A percentile compares a stretch with the other conserved stretches of the same genome.
These are phyloP conservation scores for Petrocephalus schoutedeni DNA, from an alignment of 2,797 vertebrate species.

Conservation along the genomic window DNA sequence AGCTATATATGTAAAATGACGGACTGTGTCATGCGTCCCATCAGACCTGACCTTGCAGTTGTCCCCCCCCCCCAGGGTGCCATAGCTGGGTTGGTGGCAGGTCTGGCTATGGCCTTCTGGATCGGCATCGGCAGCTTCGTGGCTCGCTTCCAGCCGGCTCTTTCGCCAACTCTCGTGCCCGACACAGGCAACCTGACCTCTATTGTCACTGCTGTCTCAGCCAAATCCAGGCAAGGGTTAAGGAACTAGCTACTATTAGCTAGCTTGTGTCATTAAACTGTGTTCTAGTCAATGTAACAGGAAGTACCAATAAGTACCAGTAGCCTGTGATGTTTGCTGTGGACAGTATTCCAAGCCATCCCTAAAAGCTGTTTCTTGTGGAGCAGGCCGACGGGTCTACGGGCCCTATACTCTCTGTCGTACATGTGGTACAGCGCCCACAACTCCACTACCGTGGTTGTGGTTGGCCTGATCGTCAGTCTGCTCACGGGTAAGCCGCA, in stretches of 20 bases:
- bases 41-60: background rate
- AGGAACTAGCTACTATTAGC: background rate
- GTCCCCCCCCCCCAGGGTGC: conserved; percentile 69
- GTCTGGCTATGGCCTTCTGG: conserved; percentile 92
- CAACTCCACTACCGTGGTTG: conserved; percentile 83
- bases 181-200: conserved; percentile 50
- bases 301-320: background rate
- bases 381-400: conserved; percentile 68
- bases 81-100: conserved; percentile 66
- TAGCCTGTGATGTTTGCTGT: background rate
- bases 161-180: conserved; percentile 32
- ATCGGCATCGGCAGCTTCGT: conserved; percentile 81
- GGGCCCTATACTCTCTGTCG: conserved; percentile 80
- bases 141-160: background rate
- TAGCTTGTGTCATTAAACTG: background rate
- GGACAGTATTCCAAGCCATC: background rate
- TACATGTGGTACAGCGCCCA: conserved; percentile 98
- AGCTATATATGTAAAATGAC: background rate
- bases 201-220: conserved; percentile 36
- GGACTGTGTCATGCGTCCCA: background rate
- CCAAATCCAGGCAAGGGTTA: conserved; percentile 58
- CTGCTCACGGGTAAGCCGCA: conserved; percentile 73
- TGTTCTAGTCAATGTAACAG: background rate
- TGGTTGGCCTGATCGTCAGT: conserved; percentile 86
- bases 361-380: background rate